Base-by-base conservation (phyloP, 2,888 invertebrate genomes). In the Drosophila kokeensis region DNA sequence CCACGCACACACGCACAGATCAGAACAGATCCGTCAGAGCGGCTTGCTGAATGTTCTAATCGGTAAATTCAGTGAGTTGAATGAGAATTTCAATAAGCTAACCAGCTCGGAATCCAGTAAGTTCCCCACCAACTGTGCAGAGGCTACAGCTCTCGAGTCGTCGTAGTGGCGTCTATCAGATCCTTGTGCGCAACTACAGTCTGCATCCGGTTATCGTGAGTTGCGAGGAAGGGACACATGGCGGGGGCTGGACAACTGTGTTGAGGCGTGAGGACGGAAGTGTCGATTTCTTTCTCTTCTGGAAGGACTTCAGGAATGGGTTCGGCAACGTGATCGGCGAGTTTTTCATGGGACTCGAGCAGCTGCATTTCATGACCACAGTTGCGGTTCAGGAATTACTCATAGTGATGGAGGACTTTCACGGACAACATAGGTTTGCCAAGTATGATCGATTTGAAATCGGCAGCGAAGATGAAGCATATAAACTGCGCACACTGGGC, bases 301-400 rank as follows among this genome's bases (percentile, higher is more conserved):
- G 96, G 96, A 88, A 93, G 0, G 95, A 95, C 63, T 96, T 96
- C 87, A 95, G 70, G 18, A 4, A 49, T 4, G 75, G 75, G 18
- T 96, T 96, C 85, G 96, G 96, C 1, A 95, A 96, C 87, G 92
- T 96, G 18, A 95, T 94, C 0, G 95, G 95, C 0, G 96, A 96
- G 87, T 96, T 95, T 90, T 96, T n/a, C n/a, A n/a, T n/a, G n/a
- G n/a, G n/a, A n/a, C n/a, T n/a, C n/a, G n/a, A n/a, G n/a, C n/a
- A n/a, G n/a, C n/a, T n/a, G n/a, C n/a, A n/a, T n/a, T n/a, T n/a
- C n/a, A n/a, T n/a, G n/a, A n/a, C n/a, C n/a, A n/a, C n/a, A n/a
- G n/a, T n/a, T n/a, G n/a, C n/a, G n/a, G n/a, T n/a, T n/a, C n/a
- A n/a, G n/a, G n/a, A n/a, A n/a, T n/a, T n/a, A n/a, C n/a, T n/a